Base-by-base conservation (phyloP, 1,140 invertebrate genomes). In the Pachyrhynchus sulphureomaculatus region DNA sequence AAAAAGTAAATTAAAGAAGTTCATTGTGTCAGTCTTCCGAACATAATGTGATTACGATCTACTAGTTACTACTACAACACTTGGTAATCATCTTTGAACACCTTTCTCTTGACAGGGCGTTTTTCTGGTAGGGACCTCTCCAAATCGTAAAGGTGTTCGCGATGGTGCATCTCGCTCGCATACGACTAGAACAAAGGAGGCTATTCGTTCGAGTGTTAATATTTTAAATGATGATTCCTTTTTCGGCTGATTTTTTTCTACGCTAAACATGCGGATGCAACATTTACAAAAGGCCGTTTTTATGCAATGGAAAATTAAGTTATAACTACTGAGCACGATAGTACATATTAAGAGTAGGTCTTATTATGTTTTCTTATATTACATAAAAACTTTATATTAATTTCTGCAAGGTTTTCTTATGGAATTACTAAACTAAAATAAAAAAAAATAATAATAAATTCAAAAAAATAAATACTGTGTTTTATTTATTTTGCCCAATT, bases 131-230 rank as follows among this genome's bases (percentile, higher is more conserved):
- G 64, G 26, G 76, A 69, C 42, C 75, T 72, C 64, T 80, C 77
- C 47, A 70, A 68, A 62, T 79, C 80, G 56, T 81, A 81, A 41
- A 82, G 75, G 58, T 81, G 80, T 68, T 77, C 77, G 54, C 79
- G 73, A 63, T 82, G 78, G 70, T 76, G 75, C 81, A 82, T 82
- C 70, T 80, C 80, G 60, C 78, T 80, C 33, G 81, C 81, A 65
- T 77, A 71, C 26, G 80, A 82, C 81, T 82, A 58, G 64, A 75
- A 74, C 62, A 37, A 58, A 17, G 12, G 9, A 44, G 32, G 8
- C 26, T 37, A 26, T 56, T 51, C 20, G 17, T 18, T n/a, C 48
- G 58, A 45, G 59, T 39, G 62, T 53, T 51, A 65, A 34, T 48
- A 37, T 56, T 54, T 45, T 64, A 58, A n/a, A 65, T 37, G 57